Evolutionary conservation across 1,140 invertebrate species (phyloP), one percentile per base, ranked within the genome.

Genomic region (Diorhabda carinulata): DNA sequence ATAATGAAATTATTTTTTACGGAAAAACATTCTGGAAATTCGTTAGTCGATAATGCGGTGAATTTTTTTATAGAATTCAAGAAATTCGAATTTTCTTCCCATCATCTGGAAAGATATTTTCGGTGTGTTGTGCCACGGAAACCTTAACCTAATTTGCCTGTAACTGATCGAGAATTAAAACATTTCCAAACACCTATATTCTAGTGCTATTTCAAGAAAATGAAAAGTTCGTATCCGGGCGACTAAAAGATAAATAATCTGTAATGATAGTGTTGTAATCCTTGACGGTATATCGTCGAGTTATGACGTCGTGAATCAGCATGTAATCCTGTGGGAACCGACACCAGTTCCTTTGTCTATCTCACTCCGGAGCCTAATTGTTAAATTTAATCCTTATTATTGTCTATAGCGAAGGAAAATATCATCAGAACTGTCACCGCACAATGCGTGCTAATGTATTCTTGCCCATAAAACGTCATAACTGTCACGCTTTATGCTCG

Each of bases 311-410:
- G 78, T 80, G 79, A 80, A 80, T 80, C 78, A 80, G 77, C 78
- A 79, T 72, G 72, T 79, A 79, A 80, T 79, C 78, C 79, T 77
- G 74, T 78, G 79, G 77, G 78, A 78, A 78, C 71, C 75, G 73
- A 72, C 74, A 67, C 69, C 65, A 67, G 65, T 67, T 67, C 58
- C 70, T 68, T 69, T 73, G 72, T 76, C 75, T 67, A 57, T 67
- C 52, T 67, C 74, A 71, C 70, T 74, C 71, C 71, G 72, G 67
- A 69, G 72, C 78, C 76, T 79, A 80, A 80, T 80, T 80, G 79
- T 79, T 79, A 73, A 72, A 75, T 78, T 79, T 80, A 80, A 80
- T 80, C 79, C 78, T 74, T 73, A 75, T 80, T 79, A 80, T 80
- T 80, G 78, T 80, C 79, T 78, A 69, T 70, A 68, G 70, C 59